phyloP scores from a whole-genome alignment of 2,113 vertebrate genomes.

The Tupaia chinensis region DNA sequence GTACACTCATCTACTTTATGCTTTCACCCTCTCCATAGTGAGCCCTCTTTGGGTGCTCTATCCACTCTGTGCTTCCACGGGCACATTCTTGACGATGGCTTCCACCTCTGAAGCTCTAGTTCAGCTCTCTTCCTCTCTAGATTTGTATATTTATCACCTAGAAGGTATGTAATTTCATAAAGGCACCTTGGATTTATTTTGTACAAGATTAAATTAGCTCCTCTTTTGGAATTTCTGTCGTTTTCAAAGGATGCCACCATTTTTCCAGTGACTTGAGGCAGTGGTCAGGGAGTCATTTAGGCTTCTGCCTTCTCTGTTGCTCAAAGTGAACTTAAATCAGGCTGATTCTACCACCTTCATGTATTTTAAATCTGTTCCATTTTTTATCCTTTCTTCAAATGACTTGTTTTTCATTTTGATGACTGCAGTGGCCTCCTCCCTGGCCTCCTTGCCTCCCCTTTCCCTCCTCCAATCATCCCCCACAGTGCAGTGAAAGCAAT shows the following conservation, averaged over 20 bases:
- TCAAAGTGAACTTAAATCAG: constrained; percentile 9
- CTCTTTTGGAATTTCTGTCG: constrained; percentile 2
- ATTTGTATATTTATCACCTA: background rate
- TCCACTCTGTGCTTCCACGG: background rate
- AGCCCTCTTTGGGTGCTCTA: background rate
- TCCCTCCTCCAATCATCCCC: background rate
- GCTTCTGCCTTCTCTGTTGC: background rate
- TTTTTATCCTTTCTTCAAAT: constrained; percentile 3
- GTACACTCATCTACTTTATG: background rate
- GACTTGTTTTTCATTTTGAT: constrained; percentile 1
- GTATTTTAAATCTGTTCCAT: background rate
- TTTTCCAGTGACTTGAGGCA: background rate
- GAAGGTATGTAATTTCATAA: background rate
- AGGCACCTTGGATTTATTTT: background rate
- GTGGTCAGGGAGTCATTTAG: background rate
- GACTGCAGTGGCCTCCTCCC: background rate
- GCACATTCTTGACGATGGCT: background rate
- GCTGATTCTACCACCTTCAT: background rate
- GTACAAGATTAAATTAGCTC: background rate
- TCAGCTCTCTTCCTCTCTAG: background rate
- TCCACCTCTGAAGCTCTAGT: background rate
- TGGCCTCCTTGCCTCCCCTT: background rate
- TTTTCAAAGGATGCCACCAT: background rate
- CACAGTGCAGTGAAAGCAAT: background rate
- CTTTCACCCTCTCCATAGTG: too few relatives aligned